Conservation (phyloP, 2,113 vertebrate genomes). For the Alethe castanea region DNA sequence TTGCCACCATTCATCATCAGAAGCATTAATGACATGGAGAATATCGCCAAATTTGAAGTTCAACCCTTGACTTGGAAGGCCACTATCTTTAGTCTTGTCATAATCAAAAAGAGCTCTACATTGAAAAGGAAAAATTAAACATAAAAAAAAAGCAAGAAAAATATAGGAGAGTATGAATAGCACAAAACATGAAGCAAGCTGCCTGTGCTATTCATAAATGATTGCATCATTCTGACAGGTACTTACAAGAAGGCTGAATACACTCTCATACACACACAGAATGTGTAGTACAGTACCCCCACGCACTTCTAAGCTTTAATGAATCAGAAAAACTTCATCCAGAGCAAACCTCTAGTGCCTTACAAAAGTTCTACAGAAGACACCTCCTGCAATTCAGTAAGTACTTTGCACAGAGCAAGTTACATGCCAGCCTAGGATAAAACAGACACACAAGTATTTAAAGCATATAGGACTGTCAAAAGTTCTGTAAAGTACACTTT, state of each 20-base stretch:
- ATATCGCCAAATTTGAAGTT: slow-evolving; percentile 83
- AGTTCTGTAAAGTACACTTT: neutral
- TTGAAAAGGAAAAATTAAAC: neutral
- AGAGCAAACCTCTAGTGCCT: neutral
- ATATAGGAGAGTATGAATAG: neutral
- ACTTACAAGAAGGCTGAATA: neutral
- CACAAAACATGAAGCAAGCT: neutral
- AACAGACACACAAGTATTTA: neutral
- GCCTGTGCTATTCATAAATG: neutral
- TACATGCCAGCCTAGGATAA: neutral
- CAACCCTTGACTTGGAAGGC: slow-evolving; percentile 83
- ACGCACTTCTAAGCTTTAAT: neutral
- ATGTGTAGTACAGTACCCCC: neutral
- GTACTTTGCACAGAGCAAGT: neutral
- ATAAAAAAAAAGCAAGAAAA: neutral
- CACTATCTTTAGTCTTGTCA: slow-evolving; percentile 84
- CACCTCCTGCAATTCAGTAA: neutral
- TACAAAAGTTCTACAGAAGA: neutral
- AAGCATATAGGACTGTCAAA: neutral
- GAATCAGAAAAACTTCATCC: neutral
- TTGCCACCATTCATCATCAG: slow-evolving; percentile 86
- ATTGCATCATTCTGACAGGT: neutral
- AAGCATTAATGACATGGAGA: slow-evolving; percentile 84
- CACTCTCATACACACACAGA: neutral
- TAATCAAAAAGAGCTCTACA: slow-evolving; percentile 84